A percentile compares a stretch with the other conserved stretches of the same genome.
These are phyloP conservation scores for Orientallactaga bullata DNA, from an alignment of 2,113 vertebrate species.

Conservation along the genomic window DNA sequence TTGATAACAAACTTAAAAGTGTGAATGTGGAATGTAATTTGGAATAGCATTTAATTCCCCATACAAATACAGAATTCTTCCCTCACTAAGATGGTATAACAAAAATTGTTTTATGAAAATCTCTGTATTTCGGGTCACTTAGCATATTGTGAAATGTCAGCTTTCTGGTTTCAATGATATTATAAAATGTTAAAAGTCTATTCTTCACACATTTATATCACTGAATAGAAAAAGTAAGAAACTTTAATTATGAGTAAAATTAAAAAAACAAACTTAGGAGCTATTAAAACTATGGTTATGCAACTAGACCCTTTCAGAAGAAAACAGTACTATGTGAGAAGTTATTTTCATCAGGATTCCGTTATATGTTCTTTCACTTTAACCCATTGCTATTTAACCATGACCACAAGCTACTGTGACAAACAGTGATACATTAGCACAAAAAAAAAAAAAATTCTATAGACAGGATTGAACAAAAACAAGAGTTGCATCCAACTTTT, in stretches of 20 bases:
- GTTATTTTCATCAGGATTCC: not conserved
- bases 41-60: not conserved
- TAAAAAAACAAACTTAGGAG: not conserved
- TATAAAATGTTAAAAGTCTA: not conserved
- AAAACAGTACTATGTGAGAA: not conserved
- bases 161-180: not conserved
- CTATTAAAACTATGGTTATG: not conserved
- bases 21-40: not conserved
- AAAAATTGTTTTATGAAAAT: not conserved
- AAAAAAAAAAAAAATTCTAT: conserved; percentile 16
- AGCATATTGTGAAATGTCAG: not conserved
- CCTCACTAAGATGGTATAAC: not conserved
- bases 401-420: conserved; percentile 34
- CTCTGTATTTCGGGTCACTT: not conserved
- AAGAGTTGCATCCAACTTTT: not conserved
- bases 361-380: conserved; percentile 25
- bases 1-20: conserved; percentile 29
- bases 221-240: not conserved
- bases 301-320: not conserved
- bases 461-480: not conserved
- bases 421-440: not conserved
- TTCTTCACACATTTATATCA: not conserved
- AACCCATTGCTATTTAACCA: conserved; percentile 1
- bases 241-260: conserved; percentile 13
- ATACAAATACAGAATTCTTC: not conserved